A percentile compares a stretch with the other conserved stretches of the same genome.
These are phyloP conservation scores for Rhagium mordax DNA, from an alignment of 2,888 invertebrate genomes.

Conservation along the genomic window DNA sequence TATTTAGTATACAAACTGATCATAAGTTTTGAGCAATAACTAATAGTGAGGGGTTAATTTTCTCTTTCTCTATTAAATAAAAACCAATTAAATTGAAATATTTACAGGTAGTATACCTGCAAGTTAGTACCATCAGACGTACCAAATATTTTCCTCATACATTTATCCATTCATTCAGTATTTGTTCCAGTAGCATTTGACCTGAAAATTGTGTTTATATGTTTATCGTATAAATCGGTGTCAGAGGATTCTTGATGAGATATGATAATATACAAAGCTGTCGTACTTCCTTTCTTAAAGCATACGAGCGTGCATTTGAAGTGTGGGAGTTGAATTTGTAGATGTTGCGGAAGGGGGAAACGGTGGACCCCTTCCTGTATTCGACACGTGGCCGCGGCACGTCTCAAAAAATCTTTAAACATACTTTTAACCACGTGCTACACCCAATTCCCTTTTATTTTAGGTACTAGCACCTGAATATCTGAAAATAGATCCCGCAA, in stretches of 20 bases:
- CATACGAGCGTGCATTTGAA: constrained; percentile 19
- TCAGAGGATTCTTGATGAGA: constrained; percentile 44
- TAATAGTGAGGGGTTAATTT: too few relatives aligned
- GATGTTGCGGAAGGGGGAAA: constrained; percentile 49
- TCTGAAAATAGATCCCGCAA: constrained; percentile 12
- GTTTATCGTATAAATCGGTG: constrained; percentile 51
- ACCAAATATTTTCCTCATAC: too few relatives aligned
- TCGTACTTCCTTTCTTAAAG: constrained; percentile 55
- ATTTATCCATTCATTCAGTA: too few relatives aligned
- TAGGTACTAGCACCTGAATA: constrained; percentile 30
- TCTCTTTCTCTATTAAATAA: too few relatives aligned
- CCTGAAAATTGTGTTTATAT: constrained; percentile 51
- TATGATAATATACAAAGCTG: constrained; percentile 59
- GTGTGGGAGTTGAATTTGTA: constrained; percentile 28
- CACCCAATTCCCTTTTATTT: constrained; percentile 20
- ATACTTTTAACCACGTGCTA: constrained; percentile 31
- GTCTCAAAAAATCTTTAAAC: constrained; percentile 26
- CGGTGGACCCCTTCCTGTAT: constrained; percentile 56
- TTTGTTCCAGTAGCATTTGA: constrained; percentile 34
- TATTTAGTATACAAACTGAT: too few relatives aligned
- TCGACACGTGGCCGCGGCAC: constrained; percentile 43
- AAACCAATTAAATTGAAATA: too few relatives aligned
- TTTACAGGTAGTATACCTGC: too few relatives aligned
- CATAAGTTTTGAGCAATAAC: too few relatives aligned
- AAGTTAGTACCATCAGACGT: too few relatives aligned